Conservation (phyloP, 1,140 invertebrate species). For the Aradophagus sp. region DNA sequence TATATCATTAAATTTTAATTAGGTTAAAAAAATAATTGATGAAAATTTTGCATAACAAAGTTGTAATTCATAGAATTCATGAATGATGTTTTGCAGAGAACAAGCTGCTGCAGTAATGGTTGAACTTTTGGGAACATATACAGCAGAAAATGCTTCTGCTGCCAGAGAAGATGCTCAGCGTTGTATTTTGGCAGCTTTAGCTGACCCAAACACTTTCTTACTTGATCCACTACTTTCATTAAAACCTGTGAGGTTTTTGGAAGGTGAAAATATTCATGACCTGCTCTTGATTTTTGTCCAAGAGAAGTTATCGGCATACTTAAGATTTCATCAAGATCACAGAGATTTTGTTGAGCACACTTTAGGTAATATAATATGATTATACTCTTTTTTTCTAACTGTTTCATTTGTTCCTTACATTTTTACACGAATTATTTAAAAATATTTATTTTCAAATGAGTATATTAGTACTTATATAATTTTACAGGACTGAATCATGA, state of each 20-base stretch:
- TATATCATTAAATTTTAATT: too few species aligned
- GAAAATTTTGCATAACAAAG: too few species aligned
- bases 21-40: too few species aligned
- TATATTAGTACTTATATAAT: too few species aligned
- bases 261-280: constrained; percentile 96
- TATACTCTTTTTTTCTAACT: too few species aligned
- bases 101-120: constrained; percentile 97
- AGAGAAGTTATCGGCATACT: constrained; percentile 92
- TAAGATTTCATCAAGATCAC: constrained; percentile 93
- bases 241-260: constrained; percentile 96
- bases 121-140: constrained; percentile 95
- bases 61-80: too few species aligned
- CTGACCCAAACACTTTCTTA: constrained; percentile 95
- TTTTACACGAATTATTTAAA: neutral
- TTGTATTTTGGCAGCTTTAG: constrained; percentile 95
- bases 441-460: neutral
- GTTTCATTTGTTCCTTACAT: too few species aligned
- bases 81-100: constrained; percentile 84
- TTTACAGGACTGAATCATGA: constrained; percentile 88
- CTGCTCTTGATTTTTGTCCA: constrained; percentile 96
- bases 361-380: constrained; percentile 84
- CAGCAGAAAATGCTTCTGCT: constrained; percentile 96
- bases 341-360: constrained; percentile 91
- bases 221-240: constrained; percentile 93
- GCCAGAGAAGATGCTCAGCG: constrained; percentile 96